Evolutionary conservation across 2,888 invertebrate species (phyloP), one percentile per base, ranked within the genome.

Genomic region (Phanerotoma sp.): DNA sequence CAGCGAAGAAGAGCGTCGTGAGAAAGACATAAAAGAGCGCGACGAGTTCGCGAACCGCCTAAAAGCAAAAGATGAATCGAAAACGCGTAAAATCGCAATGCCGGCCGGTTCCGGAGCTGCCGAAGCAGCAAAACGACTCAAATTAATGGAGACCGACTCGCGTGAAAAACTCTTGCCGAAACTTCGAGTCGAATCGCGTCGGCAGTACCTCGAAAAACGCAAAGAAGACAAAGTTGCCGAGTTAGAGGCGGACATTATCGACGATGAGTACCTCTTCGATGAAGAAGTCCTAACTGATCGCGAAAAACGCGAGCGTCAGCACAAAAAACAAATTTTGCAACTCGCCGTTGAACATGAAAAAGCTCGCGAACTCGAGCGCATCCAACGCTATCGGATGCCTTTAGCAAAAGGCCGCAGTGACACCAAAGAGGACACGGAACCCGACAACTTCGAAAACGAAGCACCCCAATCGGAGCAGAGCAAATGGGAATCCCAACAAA

Each of bases 401-500:
- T 86, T 88, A 67, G 95, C 91, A 74, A 79, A 88, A 68, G 87
- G 87, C n/a, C 89, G 89, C 71, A 85, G 85, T 58, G 93, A 93
- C 80, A 25, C 25, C 9, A 38, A 38, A 38, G 18, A 38, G 7
- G 87, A 91, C 25, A 93, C 93, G 78, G 92, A 93, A 65, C 82
- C 86, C 62, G 96, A 97, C 74, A 88, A 77, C 54, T 78, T 77
- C 0, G 74, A 77, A 15, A 66, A 61, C 7, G 77, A 87, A 67
- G 80, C 87, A 58, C 89, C 89, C 1, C 88, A 90, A 71, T 90
- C 89, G 0, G 92, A 92, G 66, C 92, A 92, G 78, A 87, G 88
- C 66, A 94, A 94, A 81, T 99, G 98, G 98, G 98, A 99, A 78
- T 93, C 96, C 56, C 97, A 97, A 73, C 95, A 96, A 77, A 88